Conservation (phyloP, 1,140 invertebrate species). For the Lerema accius region DNA sequence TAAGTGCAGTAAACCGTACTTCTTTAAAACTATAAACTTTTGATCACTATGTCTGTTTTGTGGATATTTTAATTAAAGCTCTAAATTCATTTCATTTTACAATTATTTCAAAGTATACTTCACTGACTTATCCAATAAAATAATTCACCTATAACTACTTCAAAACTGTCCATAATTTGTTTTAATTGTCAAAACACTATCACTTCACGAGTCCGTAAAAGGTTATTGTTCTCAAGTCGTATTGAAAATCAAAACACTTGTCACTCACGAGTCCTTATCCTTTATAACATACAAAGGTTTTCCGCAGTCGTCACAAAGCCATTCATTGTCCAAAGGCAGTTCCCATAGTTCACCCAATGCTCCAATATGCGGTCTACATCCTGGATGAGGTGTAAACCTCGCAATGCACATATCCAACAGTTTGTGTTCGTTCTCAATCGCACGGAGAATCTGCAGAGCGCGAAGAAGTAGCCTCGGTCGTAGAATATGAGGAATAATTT, state of each 20-base stretch:
- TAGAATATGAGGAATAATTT: conserved; percentile 19
- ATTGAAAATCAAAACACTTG: neutral
- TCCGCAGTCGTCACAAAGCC: conserved; percentile 35
- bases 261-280: conserved; percentile 2
- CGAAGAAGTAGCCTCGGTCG: conserved; percentile 12
- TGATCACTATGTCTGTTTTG: too few relatives aligned
- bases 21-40: too few relatives aligned
- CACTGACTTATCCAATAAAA: too few relatives aligned
- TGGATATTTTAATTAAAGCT: too few relatives aligned
- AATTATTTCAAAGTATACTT: too few relatives aligned
- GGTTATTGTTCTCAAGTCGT: neutral
- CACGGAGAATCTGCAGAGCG: conserved; percentile 22
- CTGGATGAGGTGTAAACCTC: conserved; percentile 28
- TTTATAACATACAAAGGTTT: conserved; percentile 20
- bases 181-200: too few relatives aligned
- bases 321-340: conserved; percentile 34
- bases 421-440: conserved; percentile 33
- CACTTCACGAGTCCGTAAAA: too few relatives aligned
- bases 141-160: too few relatives aligned
- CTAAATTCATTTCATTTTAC: too few relatives aligned
- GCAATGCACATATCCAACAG: conserved; percentile 30
- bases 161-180: too few relatives aligned
- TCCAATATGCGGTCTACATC: neutral
- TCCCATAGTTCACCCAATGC: conserved; percentile 37
- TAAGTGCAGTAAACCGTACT: too few relatives aligned